Percentiles rank a stretch among this genome's conserved stretches.
Conservation (phyloP, 1,140 invertebrate species). For the Atta texana region DNA sequence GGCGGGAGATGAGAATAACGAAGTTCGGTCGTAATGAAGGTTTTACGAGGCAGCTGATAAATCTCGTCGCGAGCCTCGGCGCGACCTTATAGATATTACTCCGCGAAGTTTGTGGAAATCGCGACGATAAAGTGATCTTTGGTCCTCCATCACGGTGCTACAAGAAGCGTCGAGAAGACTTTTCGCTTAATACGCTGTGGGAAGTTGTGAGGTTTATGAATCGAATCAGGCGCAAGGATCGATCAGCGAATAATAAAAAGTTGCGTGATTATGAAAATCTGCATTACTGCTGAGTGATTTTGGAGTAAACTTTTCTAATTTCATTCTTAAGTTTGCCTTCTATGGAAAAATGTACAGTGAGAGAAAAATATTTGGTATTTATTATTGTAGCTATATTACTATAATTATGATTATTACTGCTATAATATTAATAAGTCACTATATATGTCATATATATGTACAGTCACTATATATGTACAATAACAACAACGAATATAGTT, state of each 20-base stretch:
- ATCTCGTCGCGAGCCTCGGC: conserved; percentile 29
- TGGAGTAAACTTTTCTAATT: not conserved
- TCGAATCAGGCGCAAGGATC: conserved; percentile 27
- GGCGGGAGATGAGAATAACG: conserved; percentile 36
- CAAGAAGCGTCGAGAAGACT: conserved; percentile 19
- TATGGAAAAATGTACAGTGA: not conserved
- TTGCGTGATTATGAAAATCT: conserved; percentile 11
- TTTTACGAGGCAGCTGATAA: conserved; percentile 54
- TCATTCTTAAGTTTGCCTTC: not conserved
- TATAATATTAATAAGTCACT: too few relatives aligned
- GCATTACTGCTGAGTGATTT: not conserved
- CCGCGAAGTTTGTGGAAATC: conserved; percentile 47
- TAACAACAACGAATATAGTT: too few relatives aligned
- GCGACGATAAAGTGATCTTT: conserved; percentile 55
- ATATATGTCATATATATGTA: too few relatives aligned
- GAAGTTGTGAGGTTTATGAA: conserved; percentile 36
- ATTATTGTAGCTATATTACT: too few relatives aligned
- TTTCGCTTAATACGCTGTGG: conserved; percentile 42
- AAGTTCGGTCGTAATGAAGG: conserved; percentile 59
- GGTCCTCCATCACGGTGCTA: conserved; percentile 23
- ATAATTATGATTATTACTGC: too few relatives aligned
- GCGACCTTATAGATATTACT: conserved; percentile 61
- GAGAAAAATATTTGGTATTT: too few relatives aligned
- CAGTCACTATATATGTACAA: too few relatives aligned
- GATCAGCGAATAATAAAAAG: conserved; percentile 44